Conservation (phyloP, 1,140 invertebrate genomes). For the Dryas iulia region DNA sequence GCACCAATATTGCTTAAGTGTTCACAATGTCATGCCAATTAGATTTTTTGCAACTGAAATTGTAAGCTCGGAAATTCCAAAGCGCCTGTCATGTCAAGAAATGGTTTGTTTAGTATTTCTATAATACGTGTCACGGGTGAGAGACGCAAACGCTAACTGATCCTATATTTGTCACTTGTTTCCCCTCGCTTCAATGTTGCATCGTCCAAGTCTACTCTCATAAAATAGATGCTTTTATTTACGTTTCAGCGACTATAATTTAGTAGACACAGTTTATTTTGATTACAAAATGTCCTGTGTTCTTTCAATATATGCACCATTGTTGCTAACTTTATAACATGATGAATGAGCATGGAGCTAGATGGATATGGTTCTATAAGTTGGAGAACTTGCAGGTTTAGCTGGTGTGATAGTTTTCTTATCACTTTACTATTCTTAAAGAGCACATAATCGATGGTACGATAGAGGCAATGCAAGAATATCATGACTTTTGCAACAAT, state of each 20-base stretch:
- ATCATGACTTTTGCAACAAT: slow-evolving; percentile 17
- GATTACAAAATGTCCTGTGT: slow-evolving; percentile 27
- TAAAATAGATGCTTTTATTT: slow-evolving; percentile 31
- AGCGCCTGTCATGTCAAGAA: slow-evolving; percentile 12
- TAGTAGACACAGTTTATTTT: slow-evolving; percentile 29
- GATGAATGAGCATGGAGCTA: slow-evolving; percentile 33
- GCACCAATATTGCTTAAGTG: slow-evolving; percentile 14
- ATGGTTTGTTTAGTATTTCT: slow-evolving; percentile 13
- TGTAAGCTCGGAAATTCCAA: slow-evolving; percentile 10
- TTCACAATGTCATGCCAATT: slow-evolving; percentile 23
- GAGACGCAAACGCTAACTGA: slow-evolving; percentile 18
- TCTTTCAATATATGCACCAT: slow-evolving; percentile 27
- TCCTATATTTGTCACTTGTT: slow-evolving; percentile 12
- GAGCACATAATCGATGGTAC: slow-evolving; percentile 26
- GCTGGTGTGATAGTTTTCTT: slow-evolving; percentile 30
- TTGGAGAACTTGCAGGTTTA: slow-evolving; percentile 22
- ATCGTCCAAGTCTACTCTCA: slow-evolving; percentile 24
- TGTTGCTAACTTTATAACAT: slow-evolving; percentile 32
- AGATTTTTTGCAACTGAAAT: slow-evolving; percentile 15
- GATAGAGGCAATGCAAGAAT: slow-evolving; percentile 22
- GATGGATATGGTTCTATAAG: slow-evolving; percentile 23
- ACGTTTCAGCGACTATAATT: slow-evolving; percentile 20
- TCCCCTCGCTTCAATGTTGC: slow-evolving; percentile 25
- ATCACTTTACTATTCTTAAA: slow-evolving; percentile 25
- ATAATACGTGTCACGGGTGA: slow-evolving; percentile 4